These are phyloP conservation scores for Pseudomyrmex flavicornis DNA, from an alignment of 1,140 invertebrate genomes.

Conservation along the genomic window DNA sequence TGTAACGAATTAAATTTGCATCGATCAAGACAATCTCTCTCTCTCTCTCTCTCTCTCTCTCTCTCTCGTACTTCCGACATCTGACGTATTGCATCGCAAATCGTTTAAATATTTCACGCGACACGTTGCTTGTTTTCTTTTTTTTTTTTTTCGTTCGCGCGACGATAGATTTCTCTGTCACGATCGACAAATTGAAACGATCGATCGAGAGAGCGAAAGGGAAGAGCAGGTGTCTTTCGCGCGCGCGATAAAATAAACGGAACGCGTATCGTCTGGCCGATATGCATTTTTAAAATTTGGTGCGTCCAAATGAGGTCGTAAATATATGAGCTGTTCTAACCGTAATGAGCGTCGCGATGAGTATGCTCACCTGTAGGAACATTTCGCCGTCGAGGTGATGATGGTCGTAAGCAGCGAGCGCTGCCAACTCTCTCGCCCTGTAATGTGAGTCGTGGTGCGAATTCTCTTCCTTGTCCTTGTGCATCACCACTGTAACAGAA, in stretches of 20 bases:
- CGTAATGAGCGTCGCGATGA: slow-evolving; percentile 37
- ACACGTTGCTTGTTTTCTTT: slow-evolving; percentile 11
- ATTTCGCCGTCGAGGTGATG: slow-evolving; percentile 96
- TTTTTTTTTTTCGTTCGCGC: slow-evolving; percentile 13
- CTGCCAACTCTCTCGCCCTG: slow-evolving; percentile 91
- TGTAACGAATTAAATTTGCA: not conserved
- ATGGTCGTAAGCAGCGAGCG: slow-evolving; percentile 94
- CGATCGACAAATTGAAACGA: slow-evolving; percentile 30
- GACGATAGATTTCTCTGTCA: slow-evolving; percentile 30
- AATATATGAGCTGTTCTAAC: slow-evolving; percentile 35
- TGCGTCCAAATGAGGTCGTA: slow-evolving; percentile 48
- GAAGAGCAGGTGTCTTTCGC: slow-evolving; percentile 44
- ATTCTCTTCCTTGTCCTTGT: slow-evolving; percentile 95
- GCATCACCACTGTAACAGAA: slow-evolving; percentile 94
- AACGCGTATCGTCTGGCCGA: not conserved
- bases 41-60: not conserved
- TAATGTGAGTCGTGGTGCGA: slow-evolving; percentile 88
- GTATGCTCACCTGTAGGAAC: slow-evolving; percentile 94
- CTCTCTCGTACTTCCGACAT: not conserved
- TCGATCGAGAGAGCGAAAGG: slow-evolving; percentile 36
- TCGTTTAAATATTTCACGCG: slow-evolving; percentile 38
- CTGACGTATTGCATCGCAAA: not conserved
- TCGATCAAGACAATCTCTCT: not conserved
- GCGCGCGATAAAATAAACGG: slow-evolving; percentile 36
- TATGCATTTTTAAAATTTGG: slow-evolving; percentile 54